These are phyloP conservation scores for Ochlodes sylvanus DNA, from an alignment of 2,888 invertebrate genomes.

Conservation along the genomic window DNA sequence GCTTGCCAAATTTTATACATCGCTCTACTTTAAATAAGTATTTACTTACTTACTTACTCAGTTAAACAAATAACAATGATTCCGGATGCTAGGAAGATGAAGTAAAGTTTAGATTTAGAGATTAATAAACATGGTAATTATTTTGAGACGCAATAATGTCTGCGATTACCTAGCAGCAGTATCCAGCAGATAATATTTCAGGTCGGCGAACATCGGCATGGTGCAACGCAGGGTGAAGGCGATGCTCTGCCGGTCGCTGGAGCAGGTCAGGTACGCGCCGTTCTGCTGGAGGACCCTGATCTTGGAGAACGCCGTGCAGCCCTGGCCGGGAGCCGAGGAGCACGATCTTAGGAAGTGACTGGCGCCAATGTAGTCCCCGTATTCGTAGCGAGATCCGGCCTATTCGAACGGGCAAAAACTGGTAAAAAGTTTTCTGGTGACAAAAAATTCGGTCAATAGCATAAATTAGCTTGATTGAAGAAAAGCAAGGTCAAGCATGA, in stretches of 20 bases:
- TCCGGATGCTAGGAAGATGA: no score
- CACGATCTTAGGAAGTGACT: constrained; percentile 91
- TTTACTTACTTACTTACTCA: no score
- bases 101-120: no score
- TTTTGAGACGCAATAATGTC: neutral
- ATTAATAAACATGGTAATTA: no score
- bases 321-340: constrained; percentile 89
- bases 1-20: no score
- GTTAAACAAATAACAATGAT: no score
- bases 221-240: constrained; percentile 88
- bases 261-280: constrained; percentile 88
- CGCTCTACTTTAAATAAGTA: no score
- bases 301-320: constrained; percentile 88
- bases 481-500: no score
- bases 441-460: no score
- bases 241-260: constrained; percentile 90
- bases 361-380: constrained; percentile 89
- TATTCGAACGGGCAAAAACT: constrained; percentile 62
- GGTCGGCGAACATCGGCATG: constrained; percentile 50
- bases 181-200: constrained; percentile 66
- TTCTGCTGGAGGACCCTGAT: constrained; percentile 91
- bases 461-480: no score
- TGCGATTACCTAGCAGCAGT: constrained; percentile 59
- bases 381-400: constrained; percentile 94
- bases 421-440: no score